These are phyloP conservation scores for Latrodectus elegans DNA, from an alignment of 2,888 invertebrate species.

Conservation along the genomic window DNA sequence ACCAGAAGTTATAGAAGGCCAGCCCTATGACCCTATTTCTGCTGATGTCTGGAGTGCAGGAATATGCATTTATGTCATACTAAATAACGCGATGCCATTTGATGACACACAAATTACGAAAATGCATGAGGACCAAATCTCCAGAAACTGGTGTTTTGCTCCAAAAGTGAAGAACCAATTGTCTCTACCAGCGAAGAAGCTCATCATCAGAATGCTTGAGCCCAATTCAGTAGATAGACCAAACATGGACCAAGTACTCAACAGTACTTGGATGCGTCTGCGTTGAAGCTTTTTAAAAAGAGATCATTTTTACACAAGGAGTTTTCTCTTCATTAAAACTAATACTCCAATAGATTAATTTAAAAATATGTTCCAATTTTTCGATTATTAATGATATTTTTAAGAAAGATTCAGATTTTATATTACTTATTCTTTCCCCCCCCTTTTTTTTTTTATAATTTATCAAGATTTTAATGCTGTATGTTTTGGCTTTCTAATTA, in stretches of 20 bases:
- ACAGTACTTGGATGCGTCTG: conserved; percentile 66
- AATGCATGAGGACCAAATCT: conserved; percentile 84
- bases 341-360: too few species aligned
- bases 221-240: conserved; percentile 85
- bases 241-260: conserved; percentile 65
- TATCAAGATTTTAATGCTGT: too few species aligned
- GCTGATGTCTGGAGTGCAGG: conserved; percentile 83
- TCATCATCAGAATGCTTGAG: conserved; percentile 87
- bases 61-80: conserved; percentile 77
- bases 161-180: conserved; percentile 71
- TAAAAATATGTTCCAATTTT: too few species aligned
- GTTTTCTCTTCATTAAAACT: too few species aligned
- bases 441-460: too few species aligned
- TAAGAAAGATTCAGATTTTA: too few species aligned
- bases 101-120: conserved; percentile 86
- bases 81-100: conserved; percentile 78
- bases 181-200: conserved; percentile 78
- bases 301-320: too few species aligned
- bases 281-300: not conserved
- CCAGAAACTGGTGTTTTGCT: conserved; percentile 70
- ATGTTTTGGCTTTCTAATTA: too few species aligned
- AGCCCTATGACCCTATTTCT: conserved; percentile 84
- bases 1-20: conserved; percentile 87
- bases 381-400: too few species aligned
- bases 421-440: too few species aligned